Evolutionary conservation across 23 tunicate species (phyloP), one percentile per base, ranked within the genome.

Genomic region (Halocynthia aurantium): DNA sequence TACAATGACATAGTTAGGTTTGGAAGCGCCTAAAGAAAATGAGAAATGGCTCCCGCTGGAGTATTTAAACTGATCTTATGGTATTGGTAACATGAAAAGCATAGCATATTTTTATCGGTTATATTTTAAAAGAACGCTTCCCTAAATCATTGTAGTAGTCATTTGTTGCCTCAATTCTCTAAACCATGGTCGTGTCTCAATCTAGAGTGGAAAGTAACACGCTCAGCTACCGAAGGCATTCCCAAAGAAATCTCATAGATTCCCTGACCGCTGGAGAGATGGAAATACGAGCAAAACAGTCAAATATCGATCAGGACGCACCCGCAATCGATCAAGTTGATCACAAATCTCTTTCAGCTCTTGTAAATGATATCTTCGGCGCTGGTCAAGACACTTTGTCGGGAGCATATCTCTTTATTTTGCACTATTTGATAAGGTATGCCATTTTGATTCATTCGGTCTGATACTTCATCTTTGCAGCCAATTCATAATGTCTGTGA

Each of bases 321-420:
- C 78, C 78, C 5, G 18, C 56, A 8, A 52, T 31, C 22, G 78
- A 74, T 8, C 78, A 55, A 53, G 21, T 74, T n/a, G 78, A 74
- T 53, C 56, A 5, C 5, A 74, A 64, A 56, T 44, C 56, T 8
- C 57, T 74, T 0, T 74, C 78, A 8, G 78, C 78, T 13, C 54
- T 74, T 53, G 70, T 74, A 13, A 74, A 74, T 17, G 78, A 74
- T 74, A 53, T 74, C 22, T 74, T 74, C 5, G 78, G 78, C 62
- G 78, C 78, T 55, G 78, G 78, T 15, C 78, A 74, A 55, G 78
- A 74, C 55, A 74, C 78, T 13, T 52, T 74, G 15, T 74, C 78
- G 22, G 55, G 78, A 19, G 78, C 78, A 8, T 74, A 53, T 74
- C 61, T 74, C 20, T 74, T 74, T 5, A 52, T 74, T 10, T 50